Percentiles rank a stretch among this genome's conserved stretches.
These are phyloP conservation scores for Amphiduros pacificus DNA, from an alignment of 2,888 invertebrate genomes.

Conservation along the genomic window DNA sequence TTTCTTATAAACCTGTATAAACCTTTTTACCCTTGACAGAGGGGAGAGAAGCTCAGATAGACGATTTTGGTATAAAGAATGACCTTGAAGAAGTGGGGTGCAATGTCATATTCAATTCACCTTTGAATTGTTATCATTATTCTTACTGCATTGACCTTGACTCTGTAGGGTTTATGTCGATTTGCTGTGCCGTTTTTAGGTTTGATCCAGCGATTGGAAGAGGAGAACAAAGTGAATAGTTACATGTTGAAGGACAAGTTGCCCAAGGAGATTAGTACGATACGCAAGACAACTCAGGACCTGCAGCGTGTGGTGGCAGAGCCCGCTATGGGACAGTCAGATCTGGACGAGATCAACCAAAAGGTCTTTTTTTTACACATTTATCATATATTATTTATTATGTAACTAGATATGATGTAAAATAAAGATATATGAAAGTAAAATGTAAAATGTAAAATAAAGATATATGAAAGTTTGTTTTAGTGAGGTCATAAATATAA, in stretches of 20 bases:
- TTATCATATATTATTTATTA: too few relatives aligned
- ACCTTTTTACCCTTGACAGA: too few relatives aligned
- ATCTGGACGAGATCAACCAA: slow-evolving; percentile 63
- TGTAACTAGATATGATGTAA: too few relatives aligned
- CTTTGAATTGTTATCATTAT: background rate
- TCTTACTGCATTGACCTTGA: background rate
- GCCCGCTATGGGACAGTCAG: slow-evolving; percentile 69
- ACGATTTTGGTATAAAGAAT: too few relatives aligned
- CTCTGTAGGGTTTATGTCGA: background rate
- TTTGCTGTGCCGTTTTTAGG: slow-evolving; percentile 49
- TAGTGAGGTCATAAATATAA: too few relatives aligned
- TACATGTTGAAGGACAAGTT: slow-evolving; percentile 79
- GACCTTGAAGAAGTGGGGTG: background rate
- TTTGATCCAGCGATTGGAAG: slow-evolving; percentile 73
- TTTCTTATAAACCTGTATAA: too few relatives aligned
- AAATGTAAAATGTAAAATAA: too few relatives aligned
- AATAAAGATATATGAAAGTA: too few relatives aligned
- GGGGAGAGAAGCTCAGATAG: too few relatives aligned
- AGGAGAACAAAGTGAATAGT: slow-evolving; percentile 75
- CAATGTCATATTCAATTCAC: background rate
- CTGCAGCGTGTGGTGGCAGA: slow-evolving; percentile 72
- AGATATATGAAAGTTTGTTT: too few relatives aligned
- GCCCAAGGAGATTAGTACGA: slow-evolving; percentile 71
- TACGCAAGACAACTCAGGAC: slow-evolving; percentile 71
- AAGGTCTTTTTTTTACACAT: slow-evolving; percentile 7